These are phyloP conservation scores for Pelecanoides urinatrix DNA, from an alignment of 2,113 vertebrate genomes.

Conservation along the genomic window DNA sequence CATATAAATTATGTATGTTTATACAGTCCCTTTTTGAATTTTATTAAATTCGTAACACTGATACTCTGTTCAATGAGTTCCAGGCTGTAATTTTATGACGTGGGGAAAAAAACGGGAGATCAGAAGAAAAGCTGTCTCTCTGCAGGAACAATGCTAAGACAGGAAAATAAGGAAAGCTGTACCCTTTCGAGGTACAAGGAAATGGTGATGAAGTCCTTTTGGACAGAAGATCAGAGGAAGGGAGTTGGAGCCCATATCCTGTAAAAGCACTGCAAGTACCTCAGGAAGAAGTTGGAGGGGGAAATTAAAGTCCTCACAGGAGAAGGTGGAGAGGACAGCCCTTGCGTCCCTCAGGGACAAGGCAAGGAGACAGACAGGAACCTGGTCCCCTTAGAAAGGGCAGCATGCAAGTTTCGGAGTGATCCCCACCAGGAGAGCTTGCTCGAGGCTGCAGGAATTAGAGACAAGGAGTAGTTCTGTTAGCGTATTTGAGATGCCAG, in stretches of 20 bases:
- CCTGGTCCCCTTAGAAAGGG: background rate
- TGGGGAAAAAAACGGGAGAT: no score
- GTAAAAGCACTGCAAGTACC: background rate
- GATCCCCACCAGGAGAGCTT: background rate
- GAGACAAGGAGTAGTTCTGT: background rate
- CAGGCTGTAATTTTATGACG: no score
- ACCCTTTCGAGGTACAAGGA: background rate
- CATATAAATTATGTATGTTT: no score
- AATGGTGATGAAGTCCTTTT: background rate
- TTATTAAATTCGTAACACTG: no score
- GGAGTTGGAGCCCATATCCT: background rate
- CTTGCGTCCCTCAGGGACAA: background rate
- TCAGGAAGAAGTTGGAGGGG: background rate
- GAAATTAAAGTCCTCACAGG: background rate
- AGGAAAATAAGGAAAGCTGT: background rate
- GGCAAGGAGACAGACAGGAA: background rate
- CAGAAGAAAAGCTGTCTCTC: background rate
- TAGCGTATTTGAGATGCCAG: background rate
- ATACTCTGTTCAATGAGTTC: no score
- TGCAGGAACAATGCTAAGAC: background rate
- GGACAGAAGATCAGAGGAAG: background rate
- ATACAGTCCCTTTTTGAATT: no score
- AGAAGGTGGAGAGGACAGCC: background rate
- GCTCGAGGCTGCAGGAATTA: fast-evolving
- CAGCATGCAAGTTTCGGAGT: background rate